Base-by-base conservation (phyloP, 2,113 vertebrate species). In the Chelonoidis abingdonii region DNA sequence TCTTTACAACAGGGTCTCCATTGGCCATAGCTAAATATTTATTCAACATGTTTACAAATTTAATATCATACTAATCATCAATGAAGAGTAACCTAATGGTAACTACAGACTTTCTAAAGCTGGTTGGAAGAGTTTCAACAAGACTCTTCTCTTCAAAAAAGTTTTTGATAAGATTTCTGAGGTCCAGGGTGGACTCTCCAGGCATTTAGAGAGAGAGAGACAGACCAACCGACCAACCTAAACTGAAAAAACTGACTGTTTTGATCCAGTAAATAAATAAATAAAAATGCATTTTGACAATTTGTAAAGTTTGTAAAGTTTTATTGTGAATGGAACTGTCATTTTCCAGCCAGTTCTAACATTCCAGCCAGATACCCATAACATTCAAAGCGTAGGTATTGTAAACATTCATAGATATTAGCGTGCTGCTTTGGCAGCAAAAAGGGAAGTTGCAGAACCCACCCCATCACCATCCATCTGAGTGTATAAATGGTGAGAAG, bases 1-100 rank as follows among this genome's bases (percentile, higher is more conserved):
- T 96, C 96, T 95, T 96, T 93, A 97, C 93, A 97, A 95, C 85
- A 92, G 84, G 75, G 54, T 80, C 85, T 97, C 96, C 96, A 97
- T 97, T 95, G 92, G 69, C 88, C 96, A 95, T 94, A 95, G 92
- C 89, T 93, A 92, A 92, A 95, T 84, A 97, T 95, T 86, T 96
- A 94, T 94, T 92, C 79, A 91, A 31, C 89, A 19, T 82, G 92
- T 84, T 94, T 89, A 95, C 95, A 97, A 89, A 97, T 96, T 97
- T 95, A 95, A 95, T 87, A 90, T 14, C 82, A 92, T 84, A 79
- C 86, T 95, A 97, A 96, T 96, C 91, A 97, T 97, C 89, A 97
- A 41, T 93, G 94, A 95, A 90, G 88, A 96, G 89, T 87, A 96
- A 96, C 93, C 84, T 90, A 92, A 97, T 91, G 91, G 91, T 87